phyloP scores from a whole-genome alignment of 1,140 invertebrate genomes.

The Cotesia vestalis region DNA sequence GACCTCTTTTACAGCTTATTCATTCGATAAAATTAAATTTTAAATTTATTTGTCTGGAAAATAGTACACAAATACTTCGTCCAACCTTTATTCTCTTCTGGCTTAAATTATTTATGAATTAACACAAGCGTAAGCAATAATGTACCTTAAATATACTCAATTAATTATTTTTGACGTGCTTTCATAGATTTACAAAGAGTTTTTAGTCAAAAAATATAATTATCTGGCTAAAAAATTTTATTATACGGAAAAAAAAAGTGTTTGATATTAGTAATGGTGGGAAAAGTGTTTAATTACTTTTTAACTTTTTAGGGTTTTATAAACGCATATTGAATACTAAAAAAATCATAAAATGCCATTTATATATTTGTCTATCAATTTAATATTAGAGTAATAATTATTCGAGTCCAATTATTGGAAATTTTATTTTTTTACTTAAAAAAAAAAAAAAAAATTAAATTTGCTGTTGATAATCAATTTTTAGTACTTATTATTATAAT shows the following conservation, averaged over 20 bases:
- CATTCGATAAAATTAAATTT: constrained; percentile 33
- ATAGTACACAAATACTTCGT: constrained; percentile 23
- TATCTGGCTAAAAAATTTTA: not conserved
- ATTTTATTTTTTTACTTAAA: too few relatives aligned
- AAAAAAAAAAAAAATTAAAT: too few relatives aligned
- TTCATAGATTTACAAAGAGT: not conserved
- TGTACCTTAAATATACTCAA: constrained; percentile 23
- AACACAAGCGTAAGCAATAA: constrained; percentile 23
- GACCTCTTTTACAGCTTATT: constrained; percentile 59
- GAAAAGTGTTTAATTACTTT: constrained; percentile 21
- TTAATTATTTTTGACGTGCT: not conserved
- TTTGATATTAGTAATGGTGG: constrained; percentile 4
- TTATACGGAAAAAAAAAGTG: not conserved
- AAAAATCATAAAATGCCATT: not conserved
- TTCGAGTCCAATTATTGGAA: not conserved
- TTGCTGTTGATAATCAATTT: too few relatives aligned
- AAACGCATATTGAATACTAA: constrained; percentile 19
- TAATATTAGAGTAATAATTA: not conserved
- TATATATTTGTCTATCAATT: constrained; percentile 14
- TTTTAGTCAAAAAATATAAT: not conserved
- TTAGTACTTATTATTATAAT: too few relatives aligned
- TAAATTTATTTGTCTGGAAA: constrained; percentile 32
- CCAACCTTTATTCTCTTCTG: constrained; percentile 1
- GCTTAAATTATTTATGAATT: not conserved
- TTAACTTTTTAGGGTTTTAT: constrained; percentile 37